A percentile compares a stretch with the other conserved stretches of the same genome.
Conservation (phyloP, 2,888 invertebrate genomes). For the Acrobasis suavella region DNA sequence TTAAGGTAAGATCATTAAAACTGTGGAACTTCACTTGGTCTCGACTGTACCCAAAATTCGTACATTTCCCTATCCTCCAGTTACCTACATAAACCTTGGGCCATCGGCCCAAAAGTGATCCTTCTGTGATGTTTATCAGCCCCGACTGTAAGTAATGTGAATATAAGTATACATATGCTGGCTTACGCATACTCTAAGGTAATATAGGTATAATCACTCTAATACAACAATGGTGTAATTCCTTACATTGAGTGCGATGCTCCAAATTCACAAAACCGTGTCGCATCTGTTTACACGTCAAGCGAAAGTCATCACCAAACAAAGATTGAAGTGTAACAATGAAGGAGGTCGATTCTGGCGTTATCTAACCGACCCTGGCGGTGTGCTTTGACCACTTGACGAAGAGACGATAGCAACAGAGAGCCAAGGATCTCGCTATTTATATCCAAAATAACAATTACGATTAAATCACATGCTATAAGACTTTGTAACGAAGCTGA, state of each 20-base stretch:
- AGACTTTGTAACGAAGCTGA: constrained; percentile 9
- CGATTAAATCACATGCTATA: constrained; percentile 26
- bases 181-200: no score
- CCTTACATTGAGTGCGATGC: constrained; percentile 2
- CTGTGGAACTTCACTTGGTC: no score
- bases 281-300: constrained; percentile 24
- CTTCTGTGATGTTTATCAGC: no score
- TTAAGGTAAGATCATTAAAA: no score
- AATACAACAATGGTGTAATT: constrained; percentile 2
- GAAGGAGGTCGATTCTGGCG: constrained; percentile 17
- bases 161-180: no score
- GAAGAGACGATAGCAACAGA: neutral
- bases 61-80: no score
- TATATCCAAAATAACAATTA: constrained; percentile 32
- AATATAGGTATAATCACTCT: no score
- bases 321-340: constrained; percentile 25
- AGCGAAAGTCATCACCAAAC: constrained; percentile 28
- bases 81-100: no score
- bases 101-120: no score
- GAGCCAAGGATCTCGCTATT: constrained; percentile 45
- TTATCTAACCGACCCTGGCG: constrained; percentile 23
- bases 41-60: no score
- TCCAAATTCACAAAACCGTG: constrained; percentile 27
- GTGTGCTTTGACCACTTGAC: constrained; percentile 1
- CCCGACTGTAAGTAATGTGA: no score